These are phyloP conservation scores for Cheilosia scutellata DNA, from an alignment of 2,888 invertebrate genomes.

Conservation along the genomic window DNA sequence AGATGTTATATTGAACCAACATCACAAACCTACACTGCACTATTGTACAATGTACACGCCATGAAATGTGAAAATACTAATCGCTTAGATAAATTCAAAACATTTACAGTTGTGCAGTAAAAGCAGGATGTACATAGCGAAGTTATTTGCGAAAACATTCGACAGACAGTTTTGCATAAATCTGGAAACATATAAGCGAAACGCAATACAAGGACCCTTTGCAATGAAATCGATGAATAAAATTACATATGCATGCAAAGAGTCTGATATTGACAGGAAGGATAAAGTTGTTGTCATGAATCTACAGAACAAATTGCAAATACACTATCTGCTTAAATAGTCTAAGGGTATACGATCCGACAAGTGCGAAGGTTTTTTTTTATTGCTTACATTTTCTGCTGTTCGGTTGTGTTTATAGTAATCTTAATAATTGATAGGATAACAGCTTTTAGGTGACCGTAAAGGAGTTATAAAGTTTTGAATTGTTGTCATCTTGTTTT, in stretches of 20 bases:
- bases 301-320: background rate
- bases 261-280: constrained; percentile 7
- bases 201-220: constrained; percentile 15
- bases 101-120: constrained; percentile 34
- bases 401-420: constrained; percentile 40
- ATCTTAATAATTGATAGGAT: constrained; percentile 35
- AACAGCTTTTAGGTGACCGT: background rate
- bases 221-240: constrained; percentile 42
- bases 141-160: constrained; percentile 66
- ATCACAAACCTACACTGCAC: background rate
- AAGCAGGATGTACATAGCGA: constrained; percentile 40
- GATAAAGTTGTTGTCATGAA: constrained; percentile 15
- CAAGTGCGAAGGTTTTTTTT: constrained; percentile 12
- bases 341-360: constrained; percentile 1
- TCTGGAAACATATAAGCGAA: background rate
- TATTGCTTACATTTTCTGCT: background rate
- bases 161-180: constrained; percentile 69
- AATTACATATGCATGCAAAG: constrained; percentile 23
- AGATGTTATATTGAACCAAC: constrained; percentile 14
- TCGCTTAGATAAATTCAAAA: constrained; percentile 59
- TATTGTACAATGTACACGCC: background rate
- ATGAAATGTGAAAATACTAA: constrained; percentile 13
- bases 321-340: constrained; percentile 7
- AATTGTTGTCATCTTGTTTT: background rate
- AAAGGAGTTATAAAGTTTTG: too few relatives aligned